These are phyloP conservation scores for Pimephales promelas DNA, from an alignment of 2,113 vertebrate genomes.

Conservation along the genomic window DNA sequence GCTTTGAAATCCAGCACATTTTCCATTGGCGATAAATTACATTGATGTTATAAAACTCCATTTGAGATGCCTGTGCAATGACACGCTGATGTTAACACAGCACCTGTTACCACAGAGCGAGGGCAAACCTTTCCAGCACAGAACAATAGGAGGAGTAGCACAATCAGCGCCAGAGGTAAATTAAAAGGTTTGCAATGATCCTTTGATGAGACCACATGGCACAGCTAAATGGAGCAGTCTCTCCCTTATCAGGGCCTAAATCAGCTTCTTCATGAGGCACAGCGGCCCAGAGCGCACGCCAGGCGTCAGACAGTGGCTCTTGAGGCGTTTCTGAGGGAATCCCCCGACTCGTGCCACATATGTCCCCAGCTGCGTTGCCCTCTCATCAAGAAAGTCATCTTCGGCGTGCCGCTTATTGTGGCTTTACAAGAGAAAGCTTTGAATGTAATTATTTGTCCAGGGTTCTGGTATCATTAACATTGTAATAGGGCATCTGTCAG, in stretches of 20 bases:
- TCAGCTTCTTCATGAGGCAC: constrained; percentile 49
- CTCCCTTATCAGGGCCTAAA: constrained; percentile 62
- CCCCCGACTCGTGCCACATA: constrained; percentile 61
- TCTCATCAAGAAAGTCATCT: constrained; percentile 59
- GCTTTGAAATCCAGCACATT: background rate
- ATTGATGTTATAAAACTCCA: background rate
- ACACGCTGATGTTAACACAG: constrained; percentile 23
- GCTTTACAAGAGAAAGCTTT: constrained; percentile 72
- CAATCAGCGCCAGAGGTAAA: constrained; percentile 53
- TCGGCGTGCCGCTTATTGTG: constrained; percentile 65
- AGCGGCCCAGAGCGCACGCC: constrained; percentile 14
- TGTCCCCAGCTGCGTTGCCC: constrained; percentile 53
- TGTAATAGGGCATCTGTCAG: constrained; percentile 78
- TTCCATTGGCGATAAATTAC: constrained; percentile 1
- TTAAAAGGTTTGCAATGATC: constrained; percentile 53
- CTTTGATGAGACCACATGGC: constrained; percentile 54
- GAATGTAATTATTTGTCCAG: constrained; percentile 71
- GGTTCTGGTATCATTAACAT: constrained; percentile 74
- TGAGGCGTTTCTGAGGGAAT: constrained; percentile 50
- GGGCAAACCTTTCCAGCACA: constrained; percentile 25
- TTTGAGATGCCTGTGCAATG: constrained; percentile 1
- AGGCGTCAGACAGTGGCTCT: constrained; percentile 33
- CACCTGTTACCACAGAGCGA: constrained; percentile 55
- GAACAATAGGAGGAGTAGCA: constrained; percentile 53
- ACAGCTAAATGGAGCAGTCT: constrained; percentile 47